These are phyloP conservation scores for Gadus macrocephalus DNA, from an alignment of 2,113 vertebrate genomes.

Conservation along the genomic window DNA sequence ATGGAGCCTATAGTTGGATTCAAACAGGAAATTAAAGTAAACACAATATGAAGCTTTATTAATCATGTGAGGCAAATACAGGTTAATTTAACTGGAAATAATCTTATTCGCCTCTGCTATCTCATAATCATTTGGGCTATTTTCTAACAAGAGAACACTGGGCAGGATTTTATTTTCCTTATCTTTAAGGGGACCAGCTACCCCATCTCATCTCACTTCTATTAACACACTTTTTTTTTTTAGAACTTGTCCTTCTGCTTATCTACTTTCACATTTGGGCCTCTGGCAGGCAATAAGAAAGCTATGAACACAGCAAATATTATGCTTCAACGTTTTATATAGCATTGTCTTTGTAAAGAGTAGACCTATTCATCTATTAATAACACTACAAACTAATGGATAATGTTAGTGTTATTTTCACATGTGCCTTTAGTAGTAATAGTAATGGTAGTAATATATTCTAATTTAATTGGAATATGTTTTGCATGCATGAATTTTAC, in stretches of 20 bases:
- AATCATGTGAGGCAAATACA: too few relatives aligned
- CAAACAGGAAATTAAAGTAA: background rate
- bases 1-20: background rate
- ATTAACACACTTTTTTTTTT: slow-evolving; percentile 50
- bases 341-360: too few relatives aligned
- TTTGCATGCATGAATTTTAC: too few relatives aligned
- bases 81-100: too few relatives aligned
- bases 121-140: slow-evolving; percentile 42
- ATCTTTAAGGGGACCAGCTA: slow-evolving; percentile 36
- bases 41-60: too few relatives aligned
- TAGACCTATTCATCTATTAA: too few relatives aligned
- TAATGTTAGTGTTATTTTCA: too few relatives aligned
- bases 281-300: slow-evolving; percentile 14
- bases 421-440: too few relatives aligned
- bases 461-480: too few relatives aligned
- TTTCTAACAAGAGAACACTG: slow-evolving; percentile 51
- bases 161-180: slow-evolving; percentile 56
- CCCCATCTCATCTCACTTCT: slow-evolving; percentile 1
- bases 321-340: too few relatives aligned
- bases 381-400: too few relatives aligned
- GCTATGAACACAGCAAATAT: background rate
- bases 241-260: slow-evolving; percentile 47
- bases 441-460: too few relatives aligned
- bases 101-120: slow-evolving; percentile 29
- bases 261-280: slow-evolving; percentile 11